Evolutionary conservation across 2,113 vertebrate species (phyloP).

Genomic region (Edolisoma coerulescens): DNA sequence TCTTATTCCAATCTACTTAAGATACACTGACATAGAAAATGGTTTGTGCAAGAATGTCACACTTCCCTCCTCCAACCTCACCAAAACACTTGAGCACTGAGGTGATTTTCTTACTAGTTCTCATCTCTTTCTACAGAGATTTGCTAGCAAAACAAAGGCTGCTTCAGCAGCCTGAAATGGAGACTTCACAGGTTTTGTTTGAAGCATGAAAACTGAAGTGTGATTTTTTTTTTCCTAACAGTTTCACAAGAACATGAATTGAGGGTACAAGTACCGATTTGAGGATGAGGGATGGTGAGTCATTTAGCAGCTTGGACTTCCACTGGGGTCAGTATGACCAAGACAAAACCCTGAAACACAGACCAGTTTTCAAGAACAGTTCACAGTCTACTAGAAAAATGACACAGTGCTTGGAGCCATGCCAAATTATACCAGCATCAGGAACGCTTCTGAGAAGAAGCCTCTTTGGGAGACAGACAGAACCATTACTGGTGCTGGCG

Average conservation of each 20-base stretch:
- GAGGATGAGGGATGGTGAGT: not conserved
- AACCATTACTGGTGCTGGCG: not conserved
- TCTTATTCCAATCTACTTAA: not conserved
- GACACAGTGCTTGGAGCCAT: not conserved
- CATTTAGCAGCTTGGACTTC: not conserved
- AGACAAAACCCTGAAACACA: not conserved
- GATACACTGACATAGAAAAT: not conserved
- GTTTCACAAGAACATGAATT: not conserved
- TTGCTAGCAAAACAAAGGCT: not conserved
- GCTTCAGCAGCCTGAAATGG: not conserved
- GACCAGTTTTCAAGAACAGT: not conserved
- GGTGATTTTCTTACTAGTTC: constrained; percentile 21
- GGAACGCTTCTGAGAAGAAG: not conserved
- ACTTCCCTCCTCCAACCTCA: constrained; percentile 3
- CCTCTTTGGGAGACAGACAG: not conserved
- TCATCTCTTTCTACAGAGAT: constrained; percentile 20
- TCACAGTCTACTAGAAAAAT: constrained; percentile 10
- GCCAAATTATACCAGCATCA: not conserved
- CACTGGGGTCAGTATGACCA: not conserved
- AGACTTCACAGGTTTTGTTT: not conserved
- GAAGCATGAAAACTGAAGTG: not conserved
- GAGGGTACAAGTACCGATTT: not conserved
- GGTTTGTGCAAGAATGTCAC: not conserved
- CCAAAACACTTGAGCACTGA: not conserved
- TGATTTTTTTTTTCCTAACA: not conserved